These are phyloP conservation scores for Phenacoccus solenopsis DNA, from an alignment of 1,140 invertebrate species.

Conservation along the genomic window DNA sequence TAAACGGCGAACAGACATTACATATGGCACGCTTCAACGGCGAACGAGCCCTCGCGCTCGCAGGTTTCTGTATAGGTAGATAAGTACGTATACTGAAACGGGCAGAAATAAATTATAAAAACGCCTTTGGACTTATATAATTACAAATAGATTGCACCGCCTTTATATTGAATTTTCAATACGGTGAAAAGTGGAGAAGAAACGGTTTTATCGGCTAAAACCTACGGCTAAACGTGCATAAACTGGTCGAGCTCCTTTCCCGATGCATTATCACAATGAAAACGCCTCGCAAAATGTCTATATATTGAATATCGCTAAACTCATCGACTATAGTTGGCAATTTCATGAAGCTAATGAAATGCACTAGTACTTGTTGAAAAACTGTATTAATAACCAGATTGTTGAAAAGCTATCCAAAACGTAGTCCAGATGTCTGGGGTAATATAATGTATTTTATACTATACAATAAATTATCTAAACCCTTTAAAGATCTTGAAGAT, in stretches of 20 bases:
- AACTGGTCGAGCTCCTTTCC: conserved; percentile 1
- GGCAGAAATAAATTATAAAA: conserved; percentile 1
- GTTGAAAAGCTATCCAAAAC: too few species aligned
- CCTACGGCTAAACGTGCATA: not conserved
- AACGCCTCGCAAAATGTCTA: too few species aligned
- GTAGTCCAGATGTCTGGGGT: too few species aligned
- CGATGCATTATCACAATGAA: too few species aligned
- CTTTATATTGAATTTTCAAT: not conserved
- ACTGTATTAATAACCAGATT: too few species aligned
- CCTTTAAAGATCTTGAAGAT: too few species aligned
- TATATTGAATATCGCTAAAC: too few species aligned
- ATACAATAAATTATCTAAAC: too few species aligned
- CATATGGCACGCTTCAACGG: conserved; percentile 14
- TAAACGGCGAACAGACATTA: not conserved
- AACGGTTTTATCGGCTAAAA: not conserved
- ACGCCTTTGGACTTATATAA: not conserved
- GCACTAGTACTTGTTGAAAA: too few species aligned
- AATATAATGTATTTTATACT: too few species aligned
- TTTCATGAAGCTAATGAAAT: too few species aligned
- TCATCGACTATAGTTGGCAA: too few species aligned
- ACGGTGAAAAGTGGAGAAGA: not conserved
- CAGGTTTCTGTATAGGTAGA: not conserved
- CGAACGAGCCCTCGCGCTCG: not conserved
- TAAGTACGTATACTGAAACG: not conserved
- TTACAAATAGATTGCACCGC: conserved; percentile 4